Conservation (phyloP, 2,113 vertebrate genomes). For the Picathartes gymnocephalus region DNA sequence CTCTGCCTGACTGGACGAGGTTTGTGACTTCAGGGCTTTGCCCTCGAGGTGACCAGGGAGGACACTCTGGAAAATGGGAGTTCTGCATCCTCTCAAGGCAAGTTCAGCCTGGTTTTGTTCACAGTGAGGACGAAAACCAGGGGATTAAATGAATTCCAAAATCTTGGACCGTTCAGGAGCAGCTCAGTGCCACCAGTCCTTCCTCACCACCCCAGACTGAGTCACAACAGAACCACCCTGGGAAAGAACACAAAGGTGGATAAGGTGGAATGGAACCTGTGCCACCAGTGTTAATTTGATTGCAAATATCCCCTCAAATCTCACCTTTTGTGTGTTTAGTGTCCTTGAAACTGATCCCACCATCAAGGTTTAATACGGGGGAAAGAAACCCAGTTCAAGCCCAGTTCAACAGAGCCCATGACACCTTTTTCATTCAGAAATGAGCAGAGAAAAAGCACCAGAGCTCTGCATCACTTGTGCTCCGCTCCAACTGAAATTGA, state of each 20-base stretch:
- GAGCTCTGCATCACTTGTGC: neutral
- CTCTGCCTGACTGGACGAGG: neutral
- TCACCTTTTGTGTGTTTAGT: neutral
- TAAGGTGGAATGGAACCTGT: neutral
- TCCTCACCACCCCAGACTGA: neutral
- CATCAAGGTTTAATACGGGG: neutral
- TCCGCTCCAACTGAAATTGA: conserved; percentile 14
- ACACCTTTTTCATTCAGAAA: neutral
- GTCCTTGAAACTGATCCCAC: neutral
- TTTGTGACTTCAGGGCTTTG: neutral
- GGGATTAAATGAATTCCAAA: neutral
- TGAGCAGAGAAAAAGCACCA: neutral
- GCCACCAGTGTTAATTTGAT: neutral
- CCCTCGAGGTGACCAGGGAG: neutral
- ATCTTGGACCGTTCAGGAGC: neutral
- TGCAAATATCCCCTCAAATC: neutral
- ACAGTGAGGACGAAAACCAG: neutral
- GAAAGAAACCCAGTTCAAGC: neutral
- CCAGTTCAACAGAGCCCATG: neutral
- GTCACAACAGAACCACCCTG: neutral
- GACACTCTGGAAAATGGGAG: neutral
- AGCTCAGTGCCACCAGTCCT: neutral
- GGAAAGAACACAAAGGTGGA: neutral
- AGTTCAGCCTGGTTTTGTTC: neutral
- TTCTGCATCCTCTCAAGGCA: neutral